Conservation (phyloP, 2,888 invertebrate genomes). For the Craniophora ligustri region DNA sequence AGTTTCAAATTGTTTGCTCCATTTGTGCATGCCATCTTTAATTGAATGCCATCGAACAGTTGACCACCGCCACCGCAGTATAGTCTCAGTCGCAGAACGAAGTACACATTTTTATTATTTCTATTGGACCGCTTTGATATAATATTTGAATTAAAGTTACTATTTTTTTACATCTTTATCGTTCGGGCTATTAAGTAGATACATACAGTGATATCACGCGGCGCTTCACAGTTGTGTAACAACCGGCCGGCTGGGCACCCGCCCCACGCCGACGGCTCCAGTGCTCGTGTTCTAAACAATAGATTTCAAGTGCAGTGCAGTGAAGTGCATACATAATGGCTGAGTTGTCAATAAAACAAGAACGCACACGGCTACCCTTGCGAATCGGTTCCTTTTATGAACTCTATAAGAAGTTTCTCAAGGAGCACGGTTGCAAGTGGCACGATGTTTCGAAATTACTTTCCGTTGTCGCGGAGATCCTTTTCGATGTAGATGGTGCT, state of each 20-base stretch:
- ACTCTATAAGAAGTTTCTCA: constrained; percentile 83
- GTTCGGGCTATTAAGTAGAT: constrained; percentile 46
- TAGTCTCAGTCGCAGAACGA: constrained; percentile 61
- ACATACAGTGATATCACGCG: constrained; percentile 61
- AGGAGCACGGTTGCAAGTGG: constrained; percentile 86
- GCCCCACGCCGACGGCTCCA: constrained; percentile 63
- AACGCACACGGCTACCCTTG: constrained; percentile 70
- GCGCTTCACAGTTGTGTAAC: constrained; percentile 74
- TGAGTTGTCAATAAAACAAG: constrained; percentile 74
- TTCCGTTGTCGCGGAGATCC: constrained; percentile 79
- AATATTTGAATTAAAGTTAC: constrained; percentile 48
- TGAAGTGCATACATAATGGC: constrained; percentile 73
- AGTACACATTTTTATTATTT: constrained; percentile 39
- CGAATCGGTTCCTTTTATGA: constrained; percentile 80
- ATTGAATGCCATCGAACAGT: constrained; percentile 69
- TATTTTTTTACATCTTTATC: constrained; percentile 53
- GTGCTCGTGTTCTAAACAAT: constrained; percentile 52
- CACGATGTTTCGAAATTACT: constrained; percentile 84
- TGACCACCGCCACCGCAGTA: constrained; percentile 71
- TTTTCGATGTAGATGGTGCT: constrained; percentile 83
- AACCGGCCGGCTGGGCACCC: constrained; percentile 77
- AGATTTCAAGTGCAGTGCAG: constrained; percentile 59
- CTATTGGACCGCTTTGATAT: constrained; percentile 3
- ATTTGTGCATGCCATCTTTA: constrained; percentile 75
- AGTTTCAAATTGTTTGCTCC: constrained; percentile 73